Base-by-base conservation (phyloP, 1,140 invertebrate genomes). In the Ooceraea biroi region DNA sequence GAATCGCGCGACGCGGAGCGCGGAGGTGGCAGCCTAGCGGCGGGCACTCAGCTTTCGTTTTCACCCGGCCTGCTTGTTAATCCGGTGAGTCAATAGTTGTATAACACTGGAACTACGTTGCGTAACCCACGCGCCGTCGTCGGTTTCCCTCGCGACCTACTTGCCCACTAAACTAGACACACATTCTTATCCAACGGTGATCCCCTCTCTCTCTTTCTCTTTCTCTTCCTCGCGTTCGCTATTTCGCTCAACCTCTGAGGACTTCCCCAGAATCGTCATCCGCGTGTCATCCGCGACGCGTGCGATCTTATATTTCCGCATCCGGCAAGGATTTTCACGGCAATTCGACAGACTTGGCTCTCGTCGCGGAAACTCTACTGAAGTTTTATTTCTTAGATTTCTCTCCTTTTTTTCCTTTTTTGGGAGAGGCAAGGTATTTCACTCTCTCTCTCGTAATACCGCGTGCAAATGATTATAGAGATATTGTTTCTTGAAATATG, bases 141-240 rank as follows among this genome's bases (percentile, higher is more conserved):
- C 89, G 93, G 91, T 94, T 94, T 94, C 93, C 92, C 92, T 92
- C 90, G 92, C 94, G 95, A 95, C 95, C 95, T 94, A 95, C 93
- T 95, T 95, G 93, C 95, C 94, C 92, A 95, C 91, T 95, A 94
- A 94, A 95, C 95, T 95, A 95, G 95, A 95, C 95, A 95, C 89
- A 95, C 94, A 95, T 95, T 95, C 93, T 94, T 94, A 94, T 94
- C 93, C 94, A 87, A 76, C 84, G 83, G 85, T 88, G 87, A 92
- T 91, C 88, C 91, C 83, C 22, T 30, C 65, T 57, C 65, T 19
- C 25, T 90, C 74, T 76, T 69, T 63, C 80, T 61, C 61, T 83
- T 85, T 69, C 85, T 89, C 78, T 84, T 60, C 36, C n/a, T 69
- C 66, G 41, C 58, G 5, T 36, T 46, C 12, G 12, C 63, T 82